A percentile compares a stretch with the other conserved stretches of the same genome.
Evolutionary conservation across 2,888 invertebrate genomes (phyloP).

Genomic region (Marasmarcha lunaedactyla): DNA sequence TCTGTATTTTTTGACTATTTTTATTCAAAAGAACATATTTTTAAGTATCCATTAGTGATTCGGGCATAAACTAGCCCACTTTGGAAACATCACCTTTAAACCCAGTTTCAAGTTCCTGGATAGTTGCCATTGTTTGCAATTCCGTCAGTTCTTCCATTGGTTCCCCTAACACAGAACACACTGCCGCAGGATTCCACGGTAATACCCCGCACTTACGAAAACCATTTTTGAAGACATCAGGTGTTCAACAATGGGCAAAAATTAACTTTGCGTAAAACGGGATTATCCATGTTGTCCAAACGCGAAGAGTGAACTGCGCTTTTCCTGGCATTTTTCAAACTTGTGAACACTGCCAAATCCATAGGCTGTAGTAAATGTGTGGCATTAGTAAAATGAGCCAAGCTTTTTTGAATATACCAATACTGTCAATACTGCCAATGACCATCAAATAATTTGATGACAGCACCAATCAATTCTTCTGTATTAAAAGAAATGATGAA

Average conservation of each 20-base stretch:
- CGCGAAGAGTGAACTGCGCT: slow-evolving; percentile 14
- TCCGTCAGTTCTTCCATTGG: slow-evolving; percentile 1
- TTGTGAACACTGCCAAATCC: slow-evolving; percentile 31
- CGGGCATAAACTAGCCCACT: too few species aligned
- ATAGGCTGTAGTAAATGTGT: slow-evolving; percentile 35
- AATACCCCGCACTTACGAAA: slow-evolving; percentile 1
- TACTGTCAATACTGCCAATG: too few species aligned
- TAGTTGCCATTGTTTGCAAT: slow-evolving; percentile 4
- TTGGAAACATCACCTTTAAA: too few species aligned
- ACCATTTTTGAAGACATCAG: slow-evolving; percentile 3
- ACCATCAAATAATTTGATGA: too few species aligned
- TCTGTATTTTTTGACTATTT: too few species aligned
- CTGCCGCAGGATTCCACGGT: slow-evolving; percentile 5
- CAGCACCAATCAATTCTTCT: too few species aligned
- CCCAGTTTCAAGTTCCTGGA: slow-evolving; percentile 2
- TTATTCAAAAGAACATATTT: too few species aligned
- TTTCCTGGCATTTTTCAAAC: slow-evolving; percentile 26
- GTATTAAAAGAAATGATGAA: too few species aligned
- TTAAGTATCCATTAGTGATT: too few species aligned
- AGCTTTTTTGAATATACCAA: too few species aligned
- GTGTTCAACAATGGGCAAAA: slow-evolving; percentile 10
- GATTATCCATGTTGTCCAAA: slow-evolving; percentile 5
- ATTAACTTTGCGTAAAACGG: slow-evolving; percentile 7
- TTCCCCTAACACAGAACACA: slow-evolving; percentile 2
- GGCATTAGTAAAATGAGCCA: slow-evolving; percentile 25